phyloP scores from a whole-genome alignment of 1,140 invertebrate genomes.

The Melipona quadrifasciata region DNA sequence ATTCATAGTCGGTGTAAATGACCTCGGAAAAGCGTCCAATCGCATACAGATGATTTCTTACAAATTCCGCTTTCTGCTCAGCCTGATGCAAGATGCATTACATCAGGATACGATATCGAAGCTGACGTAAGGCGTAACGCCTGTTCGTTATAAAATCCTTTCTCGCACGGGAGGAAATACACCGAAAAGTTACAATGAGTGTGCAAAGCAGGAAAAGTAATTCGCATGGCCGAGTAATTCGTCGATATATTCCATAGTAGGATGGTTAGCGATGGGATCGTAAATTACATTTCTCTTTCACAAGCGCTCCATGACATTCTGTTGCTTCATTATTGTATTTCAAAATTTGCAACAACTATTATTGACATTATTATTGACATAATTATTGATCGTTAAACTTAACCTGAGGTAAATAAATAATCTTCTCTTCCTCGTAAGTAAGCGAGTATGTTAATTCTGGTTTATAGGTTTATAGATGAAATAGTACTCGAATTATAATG shows the following conservation, averaged over 20 bases:
- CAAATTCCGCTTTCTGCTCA: neutral
- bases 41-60: neutral
- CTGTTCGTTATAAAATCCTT: neutral
- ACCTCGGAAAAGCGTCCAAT: neutral
- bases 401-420: too few relatives aligned
- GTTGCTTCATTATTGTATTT: too few relatives aligned
- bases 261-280: too few relatives aligned
- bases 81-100: neutral
- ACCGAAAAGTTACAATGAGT: neutral
- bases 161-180: neutral
- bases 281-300: too few relatives aligned
- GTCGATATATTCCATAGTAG: constrained; percentile 5
- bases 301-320: too few relatives aligned
- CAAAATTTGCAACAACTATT: too few relatives aligned
- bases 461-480: too few relatives aligned
- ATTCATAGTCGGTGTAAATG: neutral
- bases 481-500: too few relatives aligned
- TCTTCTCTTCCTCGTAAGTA: too few relatives aligned
- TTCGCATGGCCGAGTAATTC: neutral
- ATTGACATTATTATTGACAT: too few relatives aligned
- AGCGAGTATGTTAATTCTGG: too few relatives aligned
- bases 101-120: neutral
- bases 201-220: neutral
- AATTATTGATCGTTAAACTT: too few relatives aligned
- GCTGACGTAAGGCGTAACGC: neutral